A percentile compares a stretch with the other conserved stretches of the same genome.
Conservation (phyloP, 2,888 invertebrate genomes). For the Xylocampa areola region DNA sequence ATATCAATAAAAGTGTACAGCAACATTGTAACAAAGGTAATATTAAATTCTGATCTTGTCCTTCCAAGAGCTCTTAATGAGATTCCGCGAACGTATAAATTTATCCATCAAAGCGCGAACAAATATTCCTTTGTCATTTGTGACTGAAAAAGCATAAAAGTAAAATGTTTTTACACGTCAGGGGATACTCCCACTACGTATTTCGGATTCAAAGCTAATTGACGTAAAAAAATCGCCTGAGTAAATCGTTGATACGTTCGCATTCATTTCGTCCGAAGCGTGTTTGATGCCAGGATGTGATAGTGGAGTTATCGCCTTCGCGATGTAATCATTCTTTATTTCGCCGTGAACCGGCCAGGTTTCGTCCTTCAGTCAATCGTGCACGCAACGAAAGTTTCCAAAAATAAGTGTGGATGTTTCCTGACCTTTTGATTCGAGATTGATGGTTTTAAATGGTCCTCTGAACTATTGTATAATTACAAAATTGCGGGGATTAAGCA, state of each 20-base stretch:
- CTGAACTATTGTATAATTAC: slow-evolving; percentile 23
- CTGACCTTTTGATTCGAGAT: slow-evolving; percentile 42
- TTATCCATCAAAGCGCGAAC: slow-evolving; percentile 46
- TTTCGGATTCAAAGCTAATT: slow-evolving; percentile 71
- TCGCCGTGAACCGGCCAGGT: slow-evolving; percentile 51
- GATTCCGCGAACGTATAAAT: slow-evolving; percentile 47
- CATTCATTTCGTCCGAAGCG: slow-evolving; percentile 65
- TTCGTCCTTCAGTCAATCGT: slow-evolving; percentile 55
- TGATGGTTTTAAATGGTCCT: slow-evolving; percentile 26
- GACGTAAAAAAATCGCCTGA: slow-evolving; percentile 70
- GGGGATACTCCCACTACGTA: slow-evolving; percentile 45
- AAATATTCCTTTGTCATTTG: slow-evolving; percentile 50
- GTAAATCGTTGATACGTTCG: slow-evolving; percentile 74
- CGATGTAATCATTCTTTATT: slow-evolving; percentile 64
- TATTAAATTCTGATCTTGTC: slow-evolving; percentile 47
- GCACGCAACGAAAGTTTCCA: slow-evolving; percentile 53
- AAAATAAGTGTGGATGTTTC: slow-evolving; percentile 46
- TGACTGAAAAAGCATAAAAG: slow-evolving; percentile 38
- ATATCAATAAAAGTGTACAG: slow-evolving; percentile 26
- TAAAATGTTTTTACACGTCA: slow-evolving; percentile 39
- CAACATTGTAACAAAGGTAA: slow-evolving; percentile 47
- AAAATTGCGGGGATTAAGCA: slow-evolving; percentile 11
- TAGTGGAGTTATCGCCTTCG: slow-evolving; percentile 65
- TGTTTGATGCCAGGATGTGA: slow-evolving; percentile 70
- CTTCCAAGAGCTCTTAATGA: slow-evolving; percentile 27